Base-by-base conservation (phyloP, 2,113 vertebrate species). In the Rhineura floridana region DNA sequence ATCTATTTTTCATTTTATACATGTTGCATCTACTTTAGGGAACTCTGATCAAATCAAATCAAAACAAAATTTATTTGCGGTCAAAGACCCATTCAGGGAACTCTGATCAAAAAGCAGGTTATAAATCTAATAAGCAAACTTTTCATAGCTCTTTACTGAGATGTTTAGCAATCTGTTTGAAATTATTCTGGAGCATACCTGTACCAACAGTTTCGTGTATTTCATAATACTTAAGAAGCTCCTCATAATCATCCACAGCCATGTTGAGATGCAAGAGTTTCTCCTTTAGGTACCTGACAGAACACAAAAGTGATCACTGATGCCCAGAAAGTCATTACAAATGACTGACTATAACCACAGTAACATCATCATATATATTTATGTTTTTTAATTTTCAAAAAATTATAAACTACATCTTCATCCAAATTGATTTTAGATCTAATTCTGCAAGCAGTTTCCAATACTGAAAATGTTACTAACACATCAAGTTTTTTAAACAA, bases 171-270 rank as follows among this genome's bases (percentile, higher is more conserved):
- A 11, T 72, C n/a, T 72, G 15, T 1, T 28, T 50, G 44, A 12
- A 30, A 50, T 10, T 39, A 0, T 25, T 8, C 28, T 36, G 0
- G 13, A 33, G 3, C 70, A 4, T 95, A 97, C 97, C 97, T 95
- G 97, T 95, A 13, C 97, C 97, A 86, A 97, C 91, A 0, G 96
- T 98, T 94, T 97, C 96, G 52, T 91, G 91, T 59, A 98, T 79
- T 46, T 97, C 96, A 90, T 98, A 97, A 89, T 96, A 94, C 88
- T 96, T 95, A 39, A 97, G 94, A 87, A 98, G 78, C 82, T 97
- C 96, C 46, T 96, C 95, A 87, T 95, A 96, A 91, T 95, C 95
- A 80, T 88, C 93, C 52, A 91, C 89, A 52, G 91, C 93, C 93
- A 94, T 97, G n/a, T 33, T 84, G 39, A 1, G 0, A 30, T 17